Evolutionary conservation across 1,140 invertebrate species (phyloP).

Genomic region (Aphaenogaster ashmeadi): DNA sequence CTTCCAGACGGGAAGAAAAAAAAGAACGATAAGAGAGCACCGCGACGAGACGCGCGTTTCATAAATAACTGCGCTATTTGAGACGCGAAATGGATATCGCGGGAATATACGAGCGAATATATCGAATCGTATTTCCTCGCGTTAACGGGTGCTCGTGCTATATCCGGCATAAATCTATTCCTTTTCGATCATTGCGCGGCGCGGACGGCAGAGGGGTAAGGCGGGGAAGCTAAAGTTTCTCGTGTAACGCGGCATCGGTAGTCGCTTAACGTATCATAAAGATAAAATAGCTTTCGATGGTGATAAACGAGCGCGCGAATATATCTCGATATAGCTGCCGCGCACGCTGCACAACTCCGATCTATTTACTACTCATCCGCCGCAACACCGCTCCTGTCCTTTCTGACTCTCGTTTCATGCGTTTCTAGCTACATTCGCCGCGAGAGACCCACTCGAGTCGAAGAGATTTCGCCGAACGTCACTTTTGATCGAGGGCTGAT

Average conservation of each 20-base stretch:
- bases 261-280: conserved; percentile 37
- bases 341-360: conserved; percentile 7
- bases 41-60: conserved; percentile 21
- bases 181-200: conserved; percentile 47
- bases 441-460: conserved; percentile 24
- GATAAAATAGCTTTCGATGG: conserved; percentile 54
- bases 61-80: conserved; percentile 48
- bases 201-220: not conserved
- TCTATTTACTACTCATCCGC: conserved; percentile 40
- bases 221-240: conserved; percentile 36
- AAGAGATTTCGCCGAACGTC: conserved; percentile 22
- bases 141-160: conserved; percentile 51
- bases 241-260: not conserved
- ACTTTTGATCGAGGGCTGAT: conserved; percentile 63
- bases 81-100: conserved; percentile 53
- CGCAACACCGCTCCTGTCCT: not conserved
- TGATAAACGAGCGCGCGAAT: conserved; percentile 56
- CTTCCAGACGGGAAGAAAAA: not conserved
- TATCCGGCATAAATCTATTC: conserved; percentile 60
- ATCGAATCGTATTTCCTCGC: conserved; percentile 56
- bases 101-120: conserved; percentile 53
- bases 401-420: conserved; percentile 45
- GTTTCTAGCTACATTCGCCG: conserved; percentile 19
- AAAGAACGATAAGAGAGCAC: not conserved
- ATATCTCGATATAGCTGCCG: conserved; percentile 29